A percentile compares a stretch with the other conserved stretches of the same genome.
Evolutionary conservation across 2,113 vertebrate species (phyloP).

Genomic region (Cololabis saira): DNA sequence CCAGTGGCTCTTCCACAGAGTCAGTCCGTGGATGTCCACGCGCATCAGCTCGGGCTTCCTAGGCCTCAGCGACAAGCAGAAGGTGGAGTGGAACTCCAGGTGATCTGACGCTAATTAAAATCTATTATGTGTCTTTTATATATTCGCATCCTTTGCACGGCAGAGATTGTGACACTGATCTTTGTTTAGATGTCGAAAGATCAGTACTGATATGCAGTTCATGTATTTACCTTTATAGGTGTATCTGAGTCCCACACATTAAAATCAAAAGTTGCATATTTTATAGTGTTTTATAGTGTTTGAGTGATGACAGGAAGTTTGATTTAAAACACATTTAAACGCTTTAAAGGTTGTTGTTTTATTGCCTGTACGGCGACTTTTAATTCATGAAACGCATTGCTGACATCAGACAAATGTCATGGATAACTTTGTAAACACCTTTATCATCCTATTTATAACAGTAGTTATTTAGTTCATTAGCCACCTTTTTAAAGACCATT

Average conservation of each 20-base stretch:
- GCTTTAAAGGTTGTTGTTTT: too few species aligned
- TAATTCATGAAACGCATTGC: too few species aligned
- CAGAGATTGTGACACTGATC: neutral
- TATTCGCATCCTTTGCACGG: neutral
- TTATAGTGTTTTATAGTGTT: conserved; percentile 1
- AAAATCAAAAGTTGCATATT: neutral
- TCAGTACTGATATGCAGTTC: conserved; percentile 7
- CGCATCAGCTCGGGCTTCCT: conserved; percentile 87
- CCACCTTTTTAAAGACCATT: too few species aligned
- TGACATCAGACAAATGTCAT: too few species aligned
- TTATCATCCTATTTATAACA: too few species aligned
- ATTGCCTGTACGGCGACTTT: too few species aligned
- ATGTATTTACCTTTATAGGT: conserved; percentile 13
- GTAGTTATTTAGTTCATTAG: too few species aligned
- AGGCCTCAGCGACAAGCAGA: conserved; percentile 88
- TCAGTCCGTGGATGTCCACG: conserved; percentile 90
- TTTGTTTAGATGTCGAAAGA: neutral
- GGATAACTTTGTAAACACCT: too few species aligned
- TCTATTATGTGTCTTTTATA: neutral
- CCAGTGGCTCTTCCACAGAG: conserved; percentile 91
- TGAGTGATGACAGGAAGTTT: neutral
- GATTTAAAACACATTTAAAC: neutral
- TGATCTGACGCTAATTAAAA: conserved; percentile 59
- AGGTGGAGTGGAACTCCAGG: conserved; percentile 99
- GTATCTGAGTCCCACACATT: conserved; percentile 20